Percentiles rank a stretch among this genome's conserved stretches.
Conservation (phyloP, 2,113 vertebrate species). For the western clawed frog (Xenopus tropicalis) region UCB_Xtro_10.0 CM004448.2:57015501-57016000, state of each 20-base stretch:
- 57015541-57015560: no score
- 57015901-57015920: not conserved
- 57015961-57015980: conserved; percentile 26
- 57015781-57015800: not conserved
- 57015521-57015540: no score
- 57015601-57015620: no score
- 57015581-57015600: no score
- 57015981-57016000: conserved; percentile 17
- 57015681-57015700: conserved; percentile 42
- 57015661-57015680: conserved; percentile 34
- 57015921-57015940: conserved; percentile 3
- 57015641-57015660: conserved; percentile 33
- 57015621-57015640: no score
- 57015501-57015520: no score
- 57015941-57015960: conserved; percentile 17
- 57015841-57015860: conserved; percentile 12
- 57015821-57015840: not conserved
- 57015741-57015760: conserved; percentile 1
- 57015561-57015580: no score
- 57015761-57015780: not conserved
- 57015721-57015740: conserved; percentile 4
- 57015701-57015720: conserved; percentile 11
- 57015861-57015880: conserved; percentile 12
- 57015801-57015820: not conserved
- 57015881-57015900: conserved; percentile 8